Percentiles rank a stretch among this genome's conserved stretches.
phyloP scores from a whole-genome alignment of 2,797 vertebrate genomes.

The Notamacropus eugenii region DNA sequence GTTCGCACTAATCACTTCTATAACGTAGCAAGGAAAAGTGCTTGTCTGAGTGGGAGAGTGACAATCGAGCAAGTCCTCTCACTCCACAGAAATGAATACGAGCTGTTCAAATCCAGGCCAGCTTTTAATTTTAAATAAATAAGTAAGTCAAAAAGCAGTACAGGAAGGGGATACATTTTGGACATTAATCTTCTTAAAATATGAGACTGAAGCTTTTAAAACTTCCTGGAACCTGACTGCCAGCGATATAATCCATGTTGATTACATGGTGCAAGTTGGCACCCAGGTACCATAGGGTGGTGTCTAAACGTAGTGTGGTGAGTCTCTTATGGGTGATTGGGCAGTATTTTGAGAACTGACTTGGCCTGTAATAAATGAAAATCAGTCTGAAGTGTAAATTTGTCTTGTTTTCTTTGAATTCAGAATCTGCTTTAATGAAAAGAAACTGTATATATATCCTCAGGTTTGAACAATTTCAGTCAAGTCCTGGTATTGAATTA shows the following conservation, averaged over 20 bases:
- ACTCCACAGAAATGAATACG: too few relatives aligned
- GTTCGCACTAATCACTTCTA: constrained; percentile 2
- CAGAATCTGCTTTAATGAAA: constrained; percentile 27
- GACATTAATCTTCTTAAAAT: constrained; percentile 17
- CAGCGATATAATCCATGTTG: background rate
- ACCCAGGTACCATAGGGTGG: background rate
- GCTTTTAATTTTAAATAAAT: background rate
- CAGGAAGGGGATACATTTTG: background rate
- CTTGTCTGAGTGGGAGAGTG: background rate
- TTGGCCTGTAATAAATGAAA: constrained; percentile 39
- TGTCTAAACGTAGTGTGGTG: background rate
- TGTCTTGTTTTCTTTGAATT: constrained; percentile 41
- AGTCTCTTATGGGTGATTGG: background rate
- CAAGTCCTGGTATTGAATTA: background rate
- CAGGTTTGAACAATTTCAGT: constrained; percentile 16
- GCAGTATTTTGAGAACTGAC: constrained; percentile 49
- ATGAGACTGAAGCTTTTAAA: constrained; percentile 42
- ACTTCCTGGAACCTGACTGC: background rate
- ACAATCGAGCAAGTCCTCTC: too few relatives aligned
- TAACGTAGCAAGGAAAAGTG: background rate
- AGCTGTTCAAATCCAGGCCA: background rate
- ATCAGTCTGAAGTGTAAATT: constrained; percentile 48
- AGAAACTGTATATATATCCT: background rate
- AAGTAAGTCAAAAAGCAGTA: background rate
- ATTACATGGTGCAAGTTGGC: background rate